These are phyloP conservation scores for Platyrinchus mystaceus DNA, from an alignment of 2,797 vertebrate species.

Conservation along the genomic window DNA sequence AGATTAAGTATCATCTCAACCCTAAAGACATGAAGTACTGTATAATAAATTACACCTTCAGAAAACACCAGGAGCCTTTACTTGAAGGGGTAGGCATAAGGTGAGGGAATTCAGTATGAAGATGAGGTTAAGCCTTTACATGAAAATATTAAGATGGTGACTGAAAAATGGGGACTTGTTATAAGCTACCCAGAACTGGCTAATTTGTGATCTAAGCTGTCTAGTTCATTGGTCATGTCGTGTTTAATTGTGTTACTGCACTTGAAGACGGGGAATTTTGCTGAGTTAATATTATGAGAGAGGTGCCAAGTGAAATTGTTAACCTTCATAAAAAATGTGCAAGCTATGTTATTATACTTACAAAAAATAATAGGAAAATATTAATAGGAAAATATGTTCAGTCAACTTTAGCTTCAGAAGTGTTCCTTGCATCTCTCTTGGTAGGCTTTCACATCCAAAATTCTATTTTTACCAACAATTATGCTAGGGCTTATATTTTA, in stretches of 20 bases:
- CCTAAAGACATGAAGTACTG: not conserved
- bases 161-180: not conserved
- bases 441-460: constrained; percentile 25
- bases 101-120: not conserved
- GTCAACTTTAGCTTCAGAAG: not conserved
- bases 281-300: not conserved
- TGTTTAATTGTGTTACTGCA: not conserved
- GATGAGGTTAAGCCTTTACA: not conserved
- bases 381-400: not conserved
- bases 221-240: not conserved
- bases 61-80: not conserved
- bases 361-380: not conserved
- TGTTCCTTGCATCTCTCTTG: constrained; percentile 16
- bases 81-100: not conserved
- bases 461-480: constrained; percentile 49
- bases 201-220: not conserved
- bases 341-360: not conserved
- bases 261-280: not conserved
- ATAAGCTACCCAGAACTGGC: not conserved
- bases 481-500: constrained; percentile 20
- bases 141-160: not conserved
- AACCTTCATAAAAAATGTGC: not conserved
- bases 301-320: not conserved
- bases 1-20: not conserved
- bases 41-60: not conserved